Evolutionary conservation across 2,797 vertebrate species (phyloP).

Genomic region (Fundulus diaphanus): DNA sequence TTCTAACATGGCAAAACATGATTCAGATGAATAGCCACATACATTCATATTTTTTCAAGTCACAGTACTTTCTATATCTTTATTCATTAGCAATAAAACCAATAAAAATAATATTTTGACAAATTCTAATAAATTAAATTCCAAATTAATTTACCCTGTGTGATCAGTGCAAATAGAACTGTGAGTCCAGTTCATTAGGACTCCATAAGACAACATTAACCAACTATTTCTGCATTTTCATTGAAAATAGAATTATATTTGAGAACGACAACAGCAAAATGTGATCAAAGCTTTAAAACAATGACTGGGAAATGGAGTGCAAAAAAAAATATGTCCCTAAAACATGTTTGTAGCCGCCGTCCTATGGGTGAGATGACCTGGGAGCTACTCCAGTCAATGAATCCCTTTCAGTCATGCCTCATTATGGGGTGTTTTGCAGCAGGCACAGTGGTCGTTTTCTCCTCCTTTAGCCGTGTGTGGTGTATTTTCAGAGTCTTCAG

Average conservation of each 20-base stretch:
- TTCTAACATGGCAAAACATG: neutral
- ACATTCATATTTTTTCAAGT: neutral
- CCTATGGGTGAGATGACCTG: neutral
- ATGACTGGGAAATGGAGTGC: neutral
- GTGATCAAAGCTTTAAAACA: neutral
- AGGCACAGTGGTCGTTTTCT: neutral
- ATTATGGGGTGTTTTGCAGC: neutral
- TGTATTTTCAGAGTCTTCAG: neutral
- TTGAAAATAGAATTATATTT: neutral
- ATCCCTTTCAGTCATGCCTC: neutral
- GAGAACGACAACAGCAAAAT: neutral
- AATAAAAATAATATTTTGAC: neutral
- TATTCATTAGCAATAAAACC: neutral
- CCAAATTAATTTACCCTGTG: neutral
- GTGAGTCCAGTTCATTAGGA: neutral
- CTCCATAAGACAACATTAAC: neutral
- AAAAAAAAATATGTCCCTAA: neutral
- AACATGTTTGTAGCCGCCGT: neutral
- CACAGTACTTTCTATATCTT: neutral
- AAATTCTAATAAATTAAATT: neutral
- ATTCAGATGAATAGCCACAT: neutral
- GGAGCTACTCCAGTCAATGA: conserved; percentile 3
- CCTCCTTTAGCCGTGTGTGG: neutral
- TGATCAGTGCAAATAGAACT: neutral
- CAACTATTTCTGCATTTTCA: no score